phyloP scores from a whole-genome alignment of 2,113 vertebrate species.

The Rhineura floridana region DNA sequence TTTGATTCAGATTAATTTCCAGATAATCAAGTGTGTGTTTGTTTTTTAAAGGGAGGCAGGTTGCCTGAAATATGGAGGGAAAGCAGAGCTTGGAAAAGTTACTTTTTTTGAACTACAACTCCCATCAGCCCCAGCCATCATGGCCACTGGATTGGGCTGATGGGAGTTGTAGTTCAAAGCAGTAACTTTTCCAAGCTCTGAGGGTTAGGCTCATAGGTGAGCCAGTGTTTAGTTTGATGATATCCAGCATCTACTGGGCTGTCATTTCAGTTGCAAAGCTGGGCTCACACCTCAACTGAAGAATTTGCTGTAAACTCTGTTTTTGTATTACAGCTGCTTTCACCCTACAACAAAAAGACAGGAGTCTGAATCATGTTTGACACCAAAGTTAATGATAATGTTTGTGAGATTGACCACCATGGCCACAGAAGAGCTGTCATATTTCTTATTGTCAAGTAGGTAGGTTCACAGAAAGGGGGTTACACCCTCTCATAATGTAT shows the following conservation, averaged over 20 bases:
- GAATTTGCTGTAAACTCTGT: neutral
- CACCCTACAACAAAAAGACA: neutral
- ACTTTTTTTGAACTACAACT: too few relatives aligned
- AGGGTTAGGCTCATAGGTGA: neutral
- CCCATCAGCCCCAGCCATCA: too few relatives aligned
- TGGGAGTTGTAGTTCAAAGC: too few relatives aligned
- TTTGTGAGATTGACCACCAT: neutral
- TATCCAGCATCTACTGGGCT: neutral
- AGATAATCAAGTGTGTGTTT: too few relatives aligned
- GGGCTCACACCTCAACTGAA: neutral
- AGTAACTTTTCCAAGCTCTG: too few relatives aligned
- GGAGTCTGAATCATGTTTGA: neutral
- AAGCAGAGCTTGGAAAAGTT: too few relatives aligned
- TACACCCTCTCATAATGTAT: neutral
- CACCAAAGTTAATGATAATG: neutral
- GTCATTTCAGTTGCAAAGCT: constrained; percentile 2
- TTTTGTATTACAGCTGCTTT: neutral
- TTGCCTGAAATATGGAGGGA: neutral
- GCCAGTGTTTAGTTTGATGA: neutral
- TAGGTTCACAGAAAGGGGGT: neutral
- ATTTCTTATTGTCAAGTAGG: neutral
- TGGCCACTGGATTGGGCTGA: too few relatives aligned
- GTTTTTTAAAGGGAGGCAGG: neutral
- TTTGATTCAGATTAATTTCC: too few relatives aligned
- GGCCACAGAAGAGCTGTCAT: neutral